Conservation (phyloP, 2,113 vertebrate species). For the Leucopsar rothschildi region DNA sequence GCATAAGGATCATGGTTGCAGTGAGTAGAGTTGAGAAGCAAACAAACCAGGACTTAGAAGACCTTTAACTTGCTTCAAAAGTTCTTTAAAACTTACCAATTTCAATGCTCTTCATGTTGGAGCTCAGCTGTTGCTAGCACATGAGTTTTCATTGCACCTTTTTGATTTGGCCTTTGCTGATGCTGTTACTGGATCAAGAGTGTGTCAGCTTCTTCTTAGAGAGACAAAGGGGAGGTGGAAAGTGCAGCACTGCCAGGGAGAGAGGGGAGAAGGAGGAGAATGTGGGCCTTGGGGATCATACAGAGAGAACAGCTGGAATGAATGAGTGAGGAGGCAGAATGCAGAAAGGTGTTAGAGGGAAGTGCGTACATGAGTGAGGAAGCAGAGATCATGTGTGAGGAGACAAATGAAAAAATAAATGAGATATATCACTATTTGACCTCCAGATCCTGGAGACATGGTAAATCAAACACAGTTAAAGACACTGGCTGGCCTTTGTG, state of each 20-base stretch:
- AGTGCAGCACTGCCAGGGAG: not conserved
- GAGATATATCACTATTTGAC: not conserved
- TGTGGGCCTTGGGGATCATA: not conserved
- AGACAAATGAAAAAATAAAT: not conserved
- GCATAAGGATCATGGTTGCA: not conserved
- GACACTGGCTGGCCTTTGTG: not conserved
- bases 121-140: not conserved
- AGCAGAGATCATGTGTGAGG: not conserved
- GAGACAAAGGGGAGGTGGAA: not conserved
- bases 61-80: not conserved
- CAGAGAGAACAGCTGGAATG: not conserved
- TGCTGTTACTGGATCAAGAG: not conserved
- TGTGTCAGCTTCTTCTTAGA: not conserved
- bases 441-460: not conserved
- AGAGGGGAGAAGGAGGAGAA: not conserved
- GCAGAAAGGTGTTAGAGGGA: not conserved
- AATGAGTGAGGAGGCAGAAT: not conserved
- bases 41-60: not conserved
- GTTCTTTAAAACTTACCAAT: not conserved
- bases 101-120: not conserved
- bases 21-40: not conserved
- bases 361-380: not conserved
- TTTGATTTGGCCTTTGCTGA: not conserved
- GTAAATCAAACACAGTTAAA: not conserved
- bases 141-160: not conserved